Base-by-base conservation (phyloP, 2,888 invertebrate genomes). In the Phaonia tiefii region DNA sequence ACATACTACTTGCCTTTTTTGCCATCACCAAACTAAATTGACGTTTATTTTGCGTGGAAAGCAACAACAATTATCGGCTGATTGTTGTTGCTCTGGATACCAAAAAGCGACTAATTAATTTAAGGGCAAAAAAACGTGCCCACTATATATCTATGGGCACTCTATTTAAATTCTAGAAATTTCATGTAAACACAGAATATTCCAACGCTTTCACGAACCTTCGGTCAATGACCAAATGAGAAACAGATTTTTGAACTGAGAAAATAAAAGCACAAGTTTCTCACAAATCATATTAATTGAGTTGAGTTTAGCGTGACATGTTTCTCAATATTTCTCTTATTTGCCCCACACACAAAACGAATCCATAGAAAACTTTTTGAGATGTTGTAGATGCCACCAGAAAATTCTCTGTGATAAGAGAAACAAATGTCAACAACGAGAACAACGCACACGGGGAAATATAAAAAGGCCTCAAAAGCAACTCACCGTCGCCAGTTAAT, bases 161-260 rank as follows among this genome's bases (percentile, higher is more conserved):
- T n/a, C n/a, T n/a, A n/a, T n/a, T n/a, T n/a, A n/a, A n/a, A n/a
- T n/a, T 31, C 31, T 54, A 54, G 54, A 54, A 54, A 54, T 54
- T 54, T 54, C 54, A 54, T 10, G 54, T n/a, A n/a, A 54, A 37
- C 60, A 65, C 25, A 1, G 20, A 39, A 42, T 25, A 2, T 22
- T 65, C n/a, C 66, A 66, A 15, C 13, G 15, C 25, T 63, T 79
- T 79, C 78, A 26, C n/a, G 69, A 74, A 69, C 63, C 15, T 65
- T 74, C 63, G 69, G 73, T n/a, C 46, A 70, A 54, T 26, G 56
- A 78, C 67, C 78, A 8, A n/a, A n/a, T 31, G 3, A 46, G 15
- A n/a, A n/a, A 46, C 42, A 42, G 25, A 15, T 66, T 49, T 44
- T 17, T 51, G 39, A 54, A 69, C 37, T 42, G 20, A 10, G n/a